These are phyloP conservation scores for Dichetophora obliterata DNA, from an alignment of 2,888 invertebrate genomes.

Conservation along the genomic window DNA sequence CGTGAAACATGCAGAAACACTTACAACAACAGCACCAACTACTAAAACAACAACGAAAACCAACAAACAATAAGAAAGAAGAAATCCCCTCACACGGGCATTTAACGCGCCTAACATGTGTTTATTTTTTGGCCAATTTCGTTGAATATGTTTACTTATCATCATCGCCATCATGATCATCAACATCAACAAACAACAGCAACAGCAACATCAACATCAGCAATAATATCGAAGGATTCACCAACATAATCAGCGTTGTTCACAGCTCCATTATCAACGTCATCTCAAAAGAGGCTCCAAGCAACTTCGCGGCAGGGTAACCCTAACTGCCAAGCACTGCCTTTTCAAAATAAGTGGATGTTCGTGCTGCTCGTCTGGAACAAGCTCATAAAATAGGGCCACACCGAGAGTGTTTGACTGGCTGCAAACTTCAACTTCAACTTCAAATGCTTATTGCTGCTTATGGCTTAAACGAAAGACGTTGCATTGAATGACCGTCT, in stretches of 20 bases:
- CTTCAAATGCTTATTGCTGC: background rate
- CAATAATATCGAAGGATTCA: slow-evolving; percentile 11
- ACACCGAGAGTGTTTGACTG: slow-evolving; percentile 9
- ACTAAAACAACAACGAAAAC: background rate
- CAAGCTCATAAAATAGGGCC: slow-evolving; percentile 25
- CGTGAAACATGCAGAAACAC: background rate
- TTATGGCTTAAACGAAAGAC: background rate
- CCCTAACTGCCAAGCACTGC: background rate
- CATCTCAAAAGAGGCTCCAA: slow-evolving; percentile 4
- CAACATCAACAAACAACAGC: background rate
- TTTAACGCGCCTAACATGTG: slow-evolving; percentile 65
- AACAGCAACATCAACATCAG: background rate
- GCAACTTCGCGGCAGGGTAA: background rate
- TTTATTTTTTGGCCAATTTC: slow-evolving; percentile 45
- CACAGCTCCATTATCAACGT: slow-evolving; percentile 39
- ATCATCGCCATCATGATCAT: slow-evolving; percentile 25
- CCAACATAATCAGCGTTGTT: slow-evolving; percentile 25
- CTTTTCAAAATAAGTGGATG: background rate
- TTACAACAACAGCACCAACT: background rate
- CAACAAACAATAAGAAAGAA: background rate
- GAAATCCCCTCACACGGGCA: slow-evolving; percentile 54
- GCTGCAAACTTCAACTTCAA: background rate
- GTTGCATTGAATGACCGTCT: background rate
- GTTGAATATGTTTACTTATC: slow-evolving; percentile 35
- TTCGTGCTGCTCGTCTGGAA: slow-evolving; percentile 10